phyloP scores from a whole-genome alignment of 2,888 invertebrate species.

The Smittia sp. region DNA sequence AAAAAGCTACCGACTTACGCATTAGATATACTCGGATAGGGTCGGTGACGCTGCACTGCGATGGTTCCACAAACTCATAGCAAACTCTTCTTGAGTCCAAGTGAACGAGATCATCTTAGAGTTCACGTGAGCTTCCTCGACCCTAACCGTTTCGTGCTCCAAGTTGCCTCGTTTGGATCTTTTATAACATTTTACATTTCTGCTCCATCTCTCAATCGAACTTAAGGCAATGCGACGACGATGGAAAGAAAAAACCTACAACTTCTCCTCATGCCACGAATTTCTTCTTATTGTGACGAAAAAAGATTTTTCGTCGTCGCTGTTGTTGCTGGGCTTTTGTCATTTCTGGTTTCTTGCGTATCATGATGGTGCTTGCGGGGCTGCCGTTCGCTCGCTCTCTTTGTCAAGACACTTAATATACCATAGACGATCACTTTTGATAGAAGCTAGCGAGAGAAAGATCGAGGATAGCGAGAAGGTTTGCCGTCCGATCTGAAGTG shows the following conservation, averaged over 20 bases:
- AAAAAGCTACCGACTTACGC: constrained; percentile 41
- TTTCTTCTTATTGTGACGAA: not conserved
- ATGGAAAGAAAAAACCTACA: not conserved
- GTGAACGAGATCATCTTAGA: too few relatives aligned
- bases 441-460: not conserved
- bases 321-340: constrained; percentile 21
- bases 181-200: not conserved
- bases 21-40: constrained; percentile 7
- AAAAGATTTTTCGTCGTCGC: not conserved
- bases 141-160: not conserved
- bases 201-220: constrained; percentile 6
- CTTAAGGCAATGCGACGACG: not conserved
- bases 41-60: not conserved
- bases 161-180: not conserved
- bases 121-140: too few relatives aligned
- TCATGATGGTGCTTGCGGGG: not conserved
- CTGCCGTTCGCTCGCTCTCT: not conserved
- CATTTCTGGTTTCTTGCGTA: constrained; percentile 23
- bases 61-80: too few relatives aligned
- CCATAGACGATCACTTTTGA: not conserved
- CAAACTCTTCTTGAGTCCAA: too few relatives aligned
- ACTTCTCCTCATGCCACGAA: not conserved
- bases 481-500: too few relatives aligned
- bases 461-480: too few relatives aligned
- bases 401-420: constrained; percentile 2